Conservation (phyloP, 1,140 invertebrate genomes). For the Drosophila parvula region DNA sequence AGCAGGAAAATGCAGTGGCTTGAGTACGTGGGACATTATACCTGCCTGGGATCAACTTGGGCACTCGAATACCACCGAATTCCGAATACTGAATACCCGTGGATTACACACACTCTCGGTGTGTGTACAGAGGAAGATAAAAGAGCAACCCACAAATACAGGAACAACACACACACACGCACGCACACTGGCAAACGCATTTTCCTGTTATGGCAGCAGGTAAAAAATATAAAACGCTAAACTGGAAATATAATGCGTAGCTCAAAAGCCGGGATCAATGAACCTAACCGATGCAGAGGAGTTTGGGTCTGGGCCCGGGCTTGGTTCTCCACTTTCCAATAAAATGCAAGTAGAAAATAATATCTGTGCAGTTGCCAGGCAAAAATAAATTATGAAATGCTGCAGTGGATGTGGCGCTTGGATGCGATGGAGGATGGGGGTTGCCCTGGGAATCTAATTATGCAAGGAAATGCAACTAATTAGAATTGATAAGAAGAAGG, state of each 20-base stretch:
- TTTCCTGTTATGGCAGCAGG: slow-evolving; percentile 78
- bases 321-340: slow-evolving; percentile 58
- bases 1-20: slow-evolving; percentile 60
- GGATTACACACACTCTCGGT: slow-evolving; percentile 33
- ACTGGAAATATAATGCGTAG: slow-evolving; percentile 80
- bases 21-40: slow-evolving; percentile 52
- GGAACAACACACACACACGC: slow-evolving; percentile 13
- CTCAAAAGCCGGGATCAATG: slow-evolving; percentile 76
- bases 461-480: slow-evolving; percentile 77
- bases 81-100: slow-evolving; percentile 15
- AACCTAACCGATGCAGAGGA: slow-evolving; percentile 55
- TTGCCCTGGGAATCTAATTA: slow-evolving; percentile 66
- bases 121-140: slow-evolving; percentile 52
- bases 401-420: background rate
- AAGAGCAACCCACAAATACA: slow-evolving; percentile 48
- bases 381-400: slow-evolving; percentile 59
- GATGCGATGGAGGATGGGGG: background rate
- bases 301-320: slow-evolving; percentile 44
- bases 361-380: slow-evolving; percentile 47
- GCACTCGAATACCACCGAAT: slow-evolving; percentile 10
- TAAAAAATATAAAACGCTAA: slow-evolving; percentile 78
- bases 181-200: slow-evolving; percentile 52
- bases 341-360: slow-evolving; percentile 47
- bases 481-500: slow-evolving; percentile 66
- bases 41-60: slow-evolving; percentile 47